These are phyloP conservation scores for Muricea muricata DNA, from an alignment of 92 coral and sea anemone species.

Conservation along the genomic window DNA sequence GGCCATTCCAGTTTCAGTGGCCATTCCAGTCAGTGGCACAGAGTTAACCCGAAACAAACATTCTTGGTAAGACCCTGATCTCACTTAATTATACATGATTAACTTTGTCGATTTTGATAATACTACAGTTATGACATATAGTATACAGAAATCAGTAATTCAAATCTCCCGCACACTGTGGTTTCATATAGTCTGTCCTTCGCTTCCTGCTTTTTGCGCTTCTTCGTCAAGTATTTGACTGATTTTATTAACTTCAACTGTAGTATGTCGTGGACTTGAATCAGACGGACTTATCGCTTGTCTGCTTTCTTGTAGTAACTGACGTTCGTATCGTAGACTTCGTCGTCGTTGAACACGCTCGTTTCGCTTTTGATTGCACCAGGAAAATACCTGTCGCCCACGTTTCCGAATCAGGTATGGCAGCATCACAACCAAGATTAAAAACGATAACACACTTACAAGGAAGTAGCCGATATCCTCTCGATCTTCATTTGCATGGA, in stretches of 20 bases:
- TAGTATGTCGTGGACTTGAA: not conserved
- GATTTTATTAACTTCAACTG: not conserved
- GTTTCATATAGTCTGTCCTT: not conserved
- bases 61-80: no score
- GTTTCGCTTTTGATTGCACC: not conserved
- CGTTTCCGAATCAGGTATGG: not conserved
- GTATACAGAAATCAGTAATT: no score
- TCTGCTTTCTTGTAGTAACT: not conserved
- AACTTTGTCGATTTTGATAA: no score
- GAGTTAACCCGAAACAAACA: no score
- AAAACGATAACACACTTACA: not conserved
- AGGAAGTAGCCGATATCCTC: not conserved
- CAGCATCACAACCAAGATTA: not conserved
- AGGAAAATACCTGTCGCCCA: not conserved
- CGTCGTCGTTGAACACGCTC: not conserved
- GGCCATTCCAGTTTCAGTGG: no score
- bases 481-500: not conserved
- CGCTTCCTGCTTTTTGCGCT: not conserved
- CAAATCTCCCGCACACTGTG: no score
- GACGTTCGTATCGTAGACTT: not conserved
- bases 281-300: not conserved
- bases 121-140: no score
- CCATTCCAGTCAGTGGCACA: no score
- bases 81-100: no score
- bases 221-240: not conserved